These are phyloP conservation scores for Ephydatia muelleri DNA, from an alignment of 37 sponge, comb jelly and placozoan species.

Conservation along the genomic window DNA sequence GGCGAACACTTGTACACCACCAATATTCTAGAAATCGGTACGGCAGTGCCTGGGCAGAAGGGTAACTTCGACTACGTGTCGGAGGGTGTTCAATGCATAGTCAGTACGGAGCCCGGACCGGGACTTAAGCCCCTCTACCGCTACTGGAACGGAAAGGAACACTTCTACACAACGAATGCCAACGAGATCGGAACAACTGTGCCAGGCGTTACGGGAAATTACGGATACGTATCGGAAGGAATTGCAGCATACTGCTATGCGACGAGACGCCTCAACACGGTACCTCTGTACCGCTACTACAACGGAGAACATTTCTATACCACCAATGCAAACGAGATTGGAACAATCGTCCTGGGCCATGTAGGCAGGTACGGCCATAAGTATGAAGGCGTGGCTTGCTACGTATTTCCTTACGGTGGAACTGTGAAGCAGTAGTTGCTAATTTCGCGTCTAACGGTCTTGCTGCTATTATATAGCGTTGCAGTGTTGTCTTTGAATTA, in stretches of 20 bases:
- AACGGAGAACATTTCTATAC: background rate
- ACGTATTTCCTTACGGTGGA: background rate
- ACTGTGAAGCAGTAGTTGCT: no score
- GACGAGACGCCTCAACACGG: no score
- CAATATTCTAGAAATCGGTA: conserved; percentile 3
- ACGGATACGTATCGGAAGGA: conserved; percentile 5
- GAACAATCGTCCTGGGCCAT: background rate
- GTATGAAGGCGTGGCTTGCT: conserved; percentile 25
- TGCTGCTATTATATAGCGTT: no score
- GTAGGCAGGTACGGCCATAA: conserved; percentile 4
- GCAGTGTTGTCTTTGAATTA: no score
- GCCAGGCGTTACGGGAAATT: background rate
- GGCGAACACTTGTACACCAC: conserved; percentile 25
- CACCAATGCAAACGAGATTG: background rate
- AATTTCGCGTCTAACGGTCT: no score
- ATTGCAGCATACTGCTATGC: conserved; percentile 15
- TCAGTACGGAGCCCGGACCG: background rate
- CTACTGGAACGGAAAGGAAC: conserved; percentile 11
- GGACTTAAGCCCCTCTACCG: conserved; percentile 11
- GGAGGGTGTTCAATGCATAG: background rate
- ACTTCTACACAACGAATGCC: conserved; percentile 25
- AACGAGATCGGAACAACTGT: conserved; percentile 12
- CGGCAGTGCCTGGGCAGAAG: background rate
- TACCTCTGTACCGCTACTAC: conserved; percentile 19
- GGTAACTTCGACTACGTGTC: conserved; percentile 13